Conservation (phyloP, 2,888 invertebrate species). For the Mamestra brassicae region DNA sequence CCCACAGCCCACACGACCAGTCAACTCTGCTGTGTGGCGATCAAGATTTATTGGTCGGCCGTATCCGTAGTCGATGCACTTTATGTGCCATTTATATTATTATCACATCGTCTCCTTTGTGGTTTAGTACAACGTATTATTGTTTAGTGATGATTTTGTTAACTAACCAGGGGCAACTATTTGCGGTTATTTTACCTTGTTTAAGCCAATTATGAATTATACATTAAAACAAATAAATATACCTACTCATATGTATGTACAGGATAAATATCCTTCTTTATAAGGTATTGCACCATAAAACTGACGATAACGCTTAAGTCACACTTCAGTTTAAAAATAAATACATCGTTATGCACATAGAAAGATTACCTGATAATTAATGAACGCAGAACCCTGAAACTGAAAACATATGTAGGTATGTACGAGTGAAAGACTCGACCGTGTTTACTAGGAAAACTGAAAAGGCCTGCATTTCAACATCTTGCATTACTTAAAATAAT, state of each 20-base stretch:
- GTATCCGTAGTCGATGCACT: background rate
- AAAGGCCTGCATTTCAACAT: background rate
- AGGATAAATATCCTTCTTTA: background rate
- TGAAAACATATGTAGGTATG: background rate
- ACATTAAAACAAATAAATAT: background rate
- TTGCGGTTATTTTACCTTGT: background rate
- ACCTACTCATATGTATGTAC: too few relatives aligned
- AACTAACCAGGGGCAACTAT: background rate
- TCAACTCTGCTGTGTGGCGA: background rate
- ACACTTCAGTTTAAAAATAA: background rate
- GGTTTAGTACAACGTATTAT: background rate
- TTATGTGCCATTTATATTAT: constrained; percentile 1
- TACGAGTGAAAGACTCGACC: background rate
- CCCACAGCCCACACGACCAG: background rate
- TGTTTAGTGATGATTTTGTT: background rate
- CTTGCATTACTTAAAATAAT: too few relatives aligned
- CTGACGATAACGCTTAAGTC: background rate
- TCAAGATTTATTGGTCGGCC: background rate
- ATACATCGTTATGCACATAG: background rate
- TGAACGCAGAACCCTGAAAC: background rate
- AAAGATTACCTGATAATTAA: background rate
- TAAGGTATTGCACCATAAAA: background rate
- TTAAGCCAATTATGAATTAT: background rate
- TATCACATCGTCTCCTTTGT: background rate
- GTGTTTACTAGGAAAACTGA: background rate